Evolutionary conservation across 1,140 invertebrate genomes (phyloP), one percentile per base, ranked within the genome.

Genomic region (Atta texana): DNA sequence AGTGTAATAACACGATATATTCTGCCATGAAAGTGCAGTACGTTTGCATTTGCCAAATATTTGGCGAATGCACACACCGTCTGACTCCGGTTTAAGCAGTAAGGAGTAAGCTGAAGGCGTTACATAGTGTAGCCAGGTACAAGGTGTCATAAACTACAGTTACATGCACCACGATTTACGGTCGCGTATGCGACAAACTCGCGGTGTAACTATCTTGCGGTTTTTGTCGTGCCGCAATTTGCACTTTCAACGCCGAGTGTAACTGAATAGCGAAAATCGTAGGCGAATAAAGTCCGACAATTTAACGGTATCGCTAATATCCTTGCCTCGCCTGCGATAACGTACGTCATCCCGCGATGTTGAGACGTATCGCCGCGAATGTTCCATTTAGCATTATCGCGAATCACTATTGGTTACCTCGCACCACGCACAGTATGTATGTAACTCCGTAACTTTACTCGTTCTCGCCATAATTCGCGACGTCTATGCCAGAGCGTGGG

Each of bases 381-480:
- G 49, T 74, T 75, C 64, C 51, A 84, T 72, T 59, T 59, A 72
- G 71, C 68, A 74, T 82, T 82, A 72, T 57, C 66, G 53, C 80
- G 68, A 74, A 82, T 82, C 57, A 82, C 66, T 49, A 68, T 34
- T 53, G 53, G 34, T 28, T 49, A 72, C 68, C 49, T 24, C 31
- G 34, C 59, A 53, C 10, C 16, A 49, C 68, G 53, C 44, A 28
- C 44, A 34, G 53, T 44, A 61, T 34, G 18, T 28, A 28, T 28
- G 77, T 18, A 34, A 77, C 34, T 55, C 53, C n/a, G 44, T 80
- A 31, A 80, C 28, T 57, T 44, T 49, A 59, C n/a, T 74, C 68
- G 53, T 61, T 74, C 18, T 68, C 39, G 53, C 86, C 80, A 87
- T 87, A 87, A 84, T 71, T 69, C 78, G n/a, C 31, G 66, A 77